A percentile compares a stretch with the other conserved stretches of the same genome.
These are phyloP conservation scores for Podarcis muralis DNA, from an alignment of 2,113 vertebrate species.

Conservation along the genomic window DNA sequence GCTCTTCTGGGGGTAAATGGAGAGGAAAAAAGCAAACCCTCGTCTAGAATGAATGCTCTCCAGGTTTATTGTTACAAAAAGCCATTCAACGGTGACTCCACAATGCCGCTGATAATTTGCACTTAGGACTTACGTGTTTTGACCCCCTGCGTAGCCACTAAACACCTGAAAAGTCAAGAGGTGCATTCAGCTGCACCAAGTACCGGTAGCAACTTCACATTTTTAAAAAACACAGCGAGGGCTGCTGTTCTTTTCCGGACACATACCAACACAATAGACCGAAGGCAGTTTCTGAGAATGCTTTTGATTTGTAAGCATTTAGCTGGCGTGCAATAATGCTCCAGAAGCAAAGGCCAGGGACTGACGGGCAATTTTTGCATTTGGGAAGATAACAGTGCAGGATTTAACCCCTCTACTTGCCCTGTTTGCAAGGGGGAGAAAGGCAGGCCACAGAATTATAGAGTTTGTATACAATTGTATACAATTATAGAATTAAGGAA, in stretches of 20 bases:
- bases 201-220: neutral
- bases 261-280: neutral
- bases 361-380: neutral
- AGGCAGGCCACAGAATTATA: neutral
- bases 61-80: constrained; percentile 30
- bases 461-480: neutral
- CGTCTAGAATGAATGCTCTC: constrained; percentile 15
- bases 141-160: constrained; percentile 10
- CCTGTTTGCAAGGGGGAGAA: neutral
- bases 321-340: neutral
- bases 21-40: neutral
- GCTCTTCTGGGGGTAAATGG: constrained; percentile 29
- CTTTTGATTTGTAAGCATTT: neutral
- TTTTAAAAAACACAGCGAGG: neutral
- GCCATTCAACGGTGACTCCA: constrained; percentile 17
- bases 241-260: constrained; percentile 15
- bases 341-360: neutral
- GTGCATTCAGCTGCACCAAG: constrained; percentile 3
- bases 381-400: neutral
- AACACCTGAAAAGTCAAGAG: constrained; percentile 29
- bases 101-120: constrained; percentile 32
- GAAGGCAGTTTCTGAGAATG: neutral
- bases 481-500: neutral
- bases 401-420: neutral
- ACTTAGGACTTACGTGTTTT: constrained; percentile 1